Percentiles rank a stretch among this genome's conserved stretches.
These are phyloP conservation scores for Pampusana beccarii DNA, from an alignment of 2,113 vertebrate genomes.

Conservation along the genomic window DNA sequence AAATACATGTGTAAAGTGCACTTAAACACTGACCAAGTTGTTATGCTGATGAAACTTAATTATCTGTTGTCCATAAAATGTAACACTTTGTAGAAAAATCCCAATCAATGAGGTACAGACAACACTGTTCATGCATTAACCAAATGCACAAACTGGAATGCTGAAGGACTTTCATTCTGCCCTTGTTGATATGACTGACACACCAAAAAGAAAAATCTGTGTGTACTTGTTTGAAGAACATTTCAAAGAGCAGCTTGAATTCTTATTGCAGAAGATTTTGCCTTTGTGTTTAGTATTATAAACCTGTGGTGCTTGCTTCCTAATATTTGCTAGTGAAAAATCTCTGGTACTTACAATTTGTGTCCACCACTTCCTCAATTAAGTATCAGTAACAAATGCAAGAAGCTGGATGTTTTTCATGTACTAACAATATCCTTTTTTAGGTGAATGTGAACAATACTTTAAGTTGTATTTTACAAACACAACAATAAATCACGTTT, in stretches of 20 bases:
- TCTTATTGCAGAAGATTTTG: not conserved
- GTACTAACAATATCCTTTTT: not conserved
- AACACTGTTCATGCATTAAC: not conserved
- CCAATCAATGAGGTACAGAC: not conserved
- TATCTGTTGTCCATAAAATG: slow-evolving; percentile 39
- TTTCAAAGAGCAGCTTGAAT: not conserved
- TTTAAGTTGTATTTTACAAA: not conserved
- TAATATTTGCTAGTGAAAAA: not conserved
- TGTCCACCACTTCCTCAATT: not conserved
- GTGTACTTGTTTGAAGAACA: not conserved
- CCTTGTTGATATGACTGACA: not conserved
- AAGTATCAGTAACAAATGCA: not conserved
- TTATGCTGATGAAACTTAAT: slow-evolving; percentile 10
- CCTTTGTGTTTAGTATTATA: not conserved
- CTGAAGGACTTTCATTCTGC: not conserved
- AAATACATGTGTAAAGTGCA: not conserved
- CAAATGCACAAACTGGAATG: not conserved
- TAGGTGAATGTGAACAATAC: not conserved
- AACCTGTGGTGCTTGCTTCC: not conserved
- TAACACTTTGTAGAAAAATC: not conserved
- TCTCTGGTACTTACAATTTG: not conserved
- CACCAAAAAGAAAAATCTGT: not conserved
- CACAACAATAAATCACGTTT: not conserved
- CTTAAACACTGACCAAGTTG: slow-evolving; percentile 6
- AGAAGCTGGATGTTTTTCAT: not conserved